Evolutionary conservation across 1,140 invertebrate genomes (phyloP).

Genomic region (Bursaphelenchus mucronatus): DNA sequence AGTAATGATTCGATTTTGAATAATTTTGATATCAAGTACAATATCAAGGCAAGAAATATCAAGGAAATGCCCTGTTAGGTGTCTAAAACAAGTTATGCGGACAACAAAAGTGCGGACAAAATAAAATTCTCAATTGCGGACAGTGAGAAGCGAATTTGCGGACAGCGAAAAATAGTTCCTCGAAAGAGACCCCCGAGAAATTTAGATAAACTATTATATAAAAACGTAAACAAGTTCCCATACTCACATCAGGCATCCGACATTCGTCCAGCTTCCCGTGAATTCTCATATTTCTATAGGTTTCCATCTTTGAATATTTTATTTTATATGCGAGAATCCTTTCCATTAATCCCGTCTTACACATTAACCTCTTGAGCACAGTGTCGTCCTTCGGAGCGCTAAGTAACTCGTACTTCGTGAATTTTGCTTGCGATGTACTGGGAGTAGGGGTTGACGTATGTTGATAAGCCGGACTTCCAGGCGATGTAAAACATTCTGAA

Average conservation of each 20-base stretch:
- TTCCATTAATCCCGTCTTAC: constrained; percentile 20
- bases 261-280: constrained; percentile 22
- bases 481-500: constrained; percentile 14
- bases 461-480: constrained; percentile 15
- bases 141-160: too few relatives aligned
- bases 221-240: too few relatives aligned
- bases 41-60: too few relatives aligned
- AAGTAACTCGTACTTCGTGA: constrained; percentile 13
- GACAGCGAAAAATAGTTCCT: too few relatives aligned
- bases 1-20: too few relatives aligned
- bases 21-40: too few relatives aligned
- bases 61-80: too few relatives aligned
- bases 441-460: constrained; percentile 13
- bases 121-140: too few relatives aligned
- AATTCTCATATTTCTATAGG: constrained; percentile 18
- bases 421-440: not conserved
- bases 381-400: constrained; percentile 14
- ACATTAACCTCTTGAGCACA: constrained; percentile 9
- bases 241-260: constrained; percentile 19
- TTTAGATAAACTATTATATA: too few relatives aligned
- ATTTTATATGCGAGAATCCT: constrained; percentile 26
- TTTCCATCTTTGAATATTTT: constrained; percentile 11
- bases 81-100: too few relatives aligned
- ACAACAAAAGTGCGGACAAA: too few relatives aligned
- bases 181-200: too few relatives aligned